Base-by-base conservation (phyloP, 2,113 vertebrate species). In the Indicator indicator region DNA sequence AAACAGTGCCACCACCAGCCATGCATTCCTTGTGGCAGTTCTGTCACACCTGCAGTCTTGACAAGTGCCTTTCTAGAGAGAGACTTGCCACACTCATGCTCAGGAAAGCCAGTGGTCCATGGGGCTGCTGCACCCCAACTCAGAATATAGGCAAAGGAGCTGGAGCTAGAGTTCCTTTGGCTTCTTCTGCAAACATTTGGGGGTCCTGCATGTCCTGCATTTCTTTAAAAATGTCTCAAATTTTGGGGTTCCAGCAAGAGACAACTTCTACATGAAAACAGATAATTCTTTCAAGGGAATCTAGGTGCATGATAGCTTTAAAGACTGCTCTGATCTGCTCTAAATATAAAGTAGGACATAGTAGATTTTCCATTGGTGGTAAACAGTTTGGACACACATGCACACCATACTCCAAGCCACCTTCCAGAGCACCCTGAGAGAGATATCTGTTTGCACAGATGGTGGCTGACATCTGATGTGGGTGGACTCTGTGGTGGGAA, bases 401-500 rank as follows among this genome's bases (percentile, higher is more conserved):
- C 18, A 24, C 24, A 26, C 19, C 16, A 2, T 40, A 72, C 65
- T 93, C 38, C 58, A 36, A 92, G 69, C 28, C 36, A 36, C 58
- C 58, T 71, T 91, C n/a, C 70, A 59, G 74, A 84, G 59, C 58
- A 71, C 24, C 17, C 40, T 78, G 54, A 0, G 6, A 86, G 56
- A 85, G 33, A 5, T 58, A 30, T 73, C 26, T 77, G 44, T 84
- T 79, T 90, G 92, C 89, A 76, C 74, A 92, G 93, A 75, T 16
- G 19, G 90, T 44, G 71, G 62, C 80, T 84, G 94, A 82, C 74
- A 65, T 92, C 58, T 84, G 19, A 50, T 21, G 86, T 92, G 89
- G 92, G 86, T 81, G 92, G 88, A 74, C 88, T 68, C 80, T 81
- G 80, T 65, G 80, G 27, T 88, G 46, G 78, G 56, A 85, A 95